A percentile compares a stretch with the other conserved stretches of the same genome.
Evolutionary conservation across 2,797 vertebrate species (phyloP).

Genomic region (Huso huso): DNA sequence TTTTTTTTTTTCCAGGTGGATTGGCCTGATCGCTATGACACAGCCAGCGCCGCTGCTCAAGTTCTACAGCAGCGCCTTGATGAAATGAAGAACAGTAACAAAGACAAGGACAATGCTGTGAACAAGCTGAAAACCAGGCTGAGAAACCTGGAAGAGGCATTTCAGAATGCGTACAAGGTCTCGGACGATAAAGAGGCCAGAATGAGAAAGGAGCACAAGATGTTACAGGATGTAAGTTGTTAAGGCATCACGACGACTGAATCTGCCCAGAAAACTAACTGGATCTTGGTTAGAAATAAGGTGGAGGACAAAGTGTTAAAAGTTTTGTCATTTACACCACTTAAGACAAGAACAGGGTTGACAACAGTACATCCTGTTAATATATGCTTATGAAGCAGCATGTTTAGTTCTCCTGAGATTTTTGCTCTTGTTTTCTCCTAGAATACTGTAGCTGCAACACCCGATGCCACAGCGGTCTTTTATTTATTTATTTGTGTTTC

Average conservation of each 20-base stretch:
- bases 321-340: too few relatives aligned
- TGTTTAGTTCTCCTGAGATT: too few relatives aligned
- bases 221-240: slow-evolving; percentile 85
- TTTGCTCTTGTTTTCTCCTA: too few relatives aligned
- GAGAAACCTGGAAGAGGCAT: slow-evolving; percentile 70
- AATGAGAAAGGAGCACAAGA: slow-evolving; percentile 78
- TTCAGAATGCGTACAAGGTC: slow-evolving; percentile 65
- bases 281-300: too few relatives aligned
- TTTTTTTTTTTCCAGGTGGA: slow-evolving; percentile 54
- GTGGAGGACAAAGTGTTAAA: too few relatives aligned
- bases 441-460: too few relatives aligned
- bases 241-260: too few relatives aligned
- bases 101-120: slow-evolving; percentile 71
- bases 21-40: slow-evolving; percentile 72
- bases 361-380: too few relatives aligned
- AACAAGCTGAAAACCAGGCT: slow-evolving; percentile 58
- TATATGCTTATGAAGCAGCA: too few relatives aligned
- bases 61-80: slow-evolving; percentile 75
- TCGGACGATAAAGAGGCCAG: slow-evolving; percentile 70
- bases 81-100: slow-evolving; percentile 62
- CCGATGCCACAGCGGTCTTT: too few relatives aligned
- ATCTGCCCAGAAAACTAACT: too few relatives aligned
- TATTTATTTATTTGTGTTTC: slow-evolving; percentile 15
- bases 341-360: too few relatives aligned
- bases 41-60: slow-evolving; percentile 58